These are phyloP conservation scores for Urocitellus parryii DNA, from an alignment of 2,113 vertebrate species.

Conservation along the genomic window DNA sequence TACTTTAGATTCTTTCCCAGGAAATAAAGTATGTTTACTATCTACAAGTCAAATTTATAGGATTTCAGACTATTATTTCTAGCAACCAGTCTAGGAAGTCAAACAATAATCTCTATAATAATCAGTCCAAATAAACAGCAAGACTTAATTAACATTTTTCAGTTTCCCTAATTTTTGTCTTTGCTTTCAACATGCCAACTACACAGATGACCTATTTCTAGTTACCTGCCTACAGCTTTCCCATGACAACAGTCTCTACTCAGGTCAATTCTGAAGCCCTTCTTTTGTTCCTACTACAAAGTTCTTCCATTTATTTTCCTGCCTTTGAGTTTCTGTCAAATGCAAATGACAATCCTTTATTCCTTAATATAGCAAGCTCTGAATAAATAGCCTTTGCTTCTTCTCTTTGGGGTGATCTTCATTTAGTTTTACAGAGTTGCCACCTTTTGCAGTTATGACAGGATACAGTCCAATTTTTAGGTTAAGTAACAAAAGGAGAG, in stretches of 20 bases:
- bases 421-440: not conserved
- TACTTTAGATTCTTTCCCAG: too few species aligned
- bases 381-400: not conserved
- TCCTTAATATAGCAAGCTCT: not conserved
- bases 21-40: not conserved
- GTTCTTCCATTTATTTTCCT: not conserved
- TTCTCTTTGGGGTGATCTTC: not conserved
- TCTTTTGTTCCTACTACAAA: not conserved
- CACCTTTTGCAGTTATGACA: not conserved
- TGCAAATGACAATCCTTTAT: not conserved
- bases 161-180: not conserved
- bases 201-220: not conserved
- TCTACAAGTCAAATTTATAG: not conserved
- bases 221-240: not conserved
- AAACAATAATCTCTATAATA: not conserved
- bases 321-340: not conserved
- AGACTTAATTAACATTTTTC: not conserved
- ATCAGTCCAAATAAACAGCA: not conserved
- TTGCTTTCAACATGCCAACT: not conserved
- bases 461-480: not conserved
- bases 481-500: not conserved
- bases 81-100: not conserved
- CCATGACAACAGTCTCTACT: not conserved
- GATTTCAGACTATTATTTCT: not conserved
- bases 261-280: not conserved